These are phyloP conservation scores for Solenopsis invicta DNA, from an alignment of 1,140 invertebrate genomes.

Conservation along the genomic window DNA sequence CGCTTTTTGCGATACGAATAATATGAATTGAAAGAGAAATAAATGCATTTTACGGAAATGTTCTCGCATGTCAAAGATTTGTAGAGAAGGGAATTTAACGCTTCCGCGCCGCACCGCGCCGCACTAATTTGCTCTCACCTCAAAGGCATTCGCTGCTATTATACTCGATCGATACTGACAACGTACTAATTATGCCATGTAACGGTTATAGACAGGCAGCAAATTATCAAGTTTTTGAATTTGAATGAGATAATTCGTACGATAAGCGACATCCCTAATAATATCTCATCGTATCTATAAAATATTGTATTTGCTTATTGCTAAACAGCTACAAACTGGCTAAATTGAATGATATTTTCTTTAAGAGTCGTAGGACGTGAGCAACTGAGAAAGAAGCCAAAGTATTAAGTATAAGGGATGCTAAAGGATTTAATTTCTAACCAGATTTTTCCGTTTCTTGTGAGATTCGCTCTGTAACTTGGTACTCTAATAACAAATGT, in stretches of 20 bases:
- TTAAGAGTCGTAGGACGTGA: neutral
- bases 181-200: slow-evolving; percentile 43
- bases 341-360: too few relatives aligned
- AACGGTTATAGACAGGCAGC: slow-evolving; percentile 14
- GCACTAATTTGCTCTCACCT: slow-evolving; percentile 49
- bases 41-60: neutral
- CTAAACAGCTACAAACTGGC: neutral
- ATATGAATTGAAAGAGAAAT: neutral
- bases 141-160: slow-evolving; percentile 52
- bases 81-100: neutral
- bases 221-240: slow-evolving; percentile 13
- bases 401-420: too few relatives aligned
- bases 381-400: neutral
- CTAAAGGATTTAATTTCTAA: neutral
- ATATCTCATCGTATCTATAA: neutral
- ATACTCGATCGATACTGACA: slow-evolving; percentile 50
- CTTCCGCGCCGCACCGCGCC: too few relatives aligned
- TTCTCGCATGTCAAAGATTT: slow-evolving; percentile 1
- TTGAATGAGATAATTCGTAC: neutral
- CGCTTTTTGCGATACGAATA: neutral
- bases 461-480: neutral
- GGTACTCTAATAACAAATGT: neutral
- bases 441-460: neutral
- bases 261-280: neutral
- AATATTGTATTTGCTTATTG: neutral